Evolutionary conservation across 2,888 invertebrate genomes (phyloP), one percentile per base, ranked within the genome.

Genomic region (Muschampia plurimacula): DNA sequence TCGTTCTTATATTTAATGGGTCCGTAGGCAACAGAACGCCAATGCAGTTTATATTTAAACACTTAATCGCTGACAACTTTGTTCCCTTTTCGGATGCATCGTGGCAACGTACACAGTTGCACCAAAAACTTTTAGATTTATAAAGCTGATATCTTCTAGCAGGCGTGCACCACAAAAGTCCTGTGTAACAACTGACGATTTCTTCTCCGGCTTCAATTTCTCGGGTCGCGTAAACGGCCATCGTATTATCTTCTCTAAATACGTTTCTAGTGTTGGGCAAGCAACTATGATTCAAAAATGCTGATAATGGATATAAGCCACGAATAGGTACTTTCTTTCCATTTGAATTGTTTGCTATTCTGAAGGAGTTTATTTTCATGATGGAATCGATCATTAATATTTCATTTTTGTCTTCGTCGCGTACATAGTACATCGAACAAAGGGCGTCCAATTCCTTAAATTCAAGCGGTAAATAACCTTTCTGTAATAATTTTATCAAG

Each of bases 211-310:
- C 84, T 46, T 88, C 85, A 68, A 97, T 96, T 70, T 94, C 89
- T 72, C 88, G 88, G 0, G 95, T 87, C 6, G 97, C 96, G 78
- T 93, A 95, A 9, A 96, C 92, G 32, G 93, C 86, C 95, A 97
- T 95, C 13, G 89, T 85, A 73, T 95, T 90, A 73, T 95, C 85
- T 0, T 85, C 81, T 79, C 93, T 94, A 77, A 96, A 96, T 15
- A 95, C 90, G 81, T 96, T 96, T 74, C 95, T 94, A 0, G 96
- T 96, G 82, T 97, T 97, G 3, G 97, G 96, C 36, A 91, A 83
- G 83, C 97, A 97, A 73, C 92, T 94, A 82, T 97, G 97, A 87
- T 97, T 97, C 77, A 96, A 89, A 76, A 96, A 91, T 52, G 96
- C 94, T 4, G 96, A 96, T 75, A 96, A 83, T 0, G 96, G 96